A percentile compares a stretch with the other conserved stretches of the same genome.
phyloP scores from a whole-genome alignment of 2,113 vertebrate species.

The Genyomyrus donnyi region DNA sequence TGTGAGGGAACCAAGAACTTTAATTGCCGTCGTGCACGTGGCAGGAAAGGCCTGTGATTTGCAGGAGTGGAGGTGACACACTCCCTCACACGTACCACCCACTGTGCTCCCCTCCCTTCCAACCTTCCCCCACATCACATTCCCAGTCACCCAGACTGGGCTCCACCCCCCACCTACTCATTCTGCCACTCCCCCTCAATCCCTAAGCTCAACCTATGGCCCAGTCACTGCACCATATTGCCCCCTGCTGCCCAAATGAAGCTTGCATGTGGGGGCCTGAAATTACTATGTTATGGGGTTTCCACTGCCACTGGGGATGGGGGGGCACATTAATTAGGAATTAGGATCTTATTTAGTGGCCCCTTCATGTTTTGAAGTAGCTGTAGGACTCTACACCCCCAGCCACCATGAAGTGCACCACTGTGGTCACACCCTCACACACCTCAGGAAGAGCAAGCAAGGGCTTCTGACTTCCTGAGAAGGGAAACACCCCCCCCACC shows the following conservation, averaged over 20 bases:
- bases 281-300: neutral
- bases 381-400: neutral
- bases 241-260: neutral
- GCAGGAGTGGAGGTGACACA: neutral
- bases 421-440: neutral
- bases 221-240: neutral
- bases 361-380: neutral
- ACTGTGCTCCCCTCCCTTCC: neutral
- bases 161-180: neutral
- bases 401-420: neutral
- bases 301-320: neutral
- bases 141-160: neutral
- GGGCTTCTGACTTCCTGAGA: neutral
- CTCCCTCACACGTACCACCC: neutral
- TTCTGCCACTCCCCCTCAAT: neutral
- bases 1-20: neutral
- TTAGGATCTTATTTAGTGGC: neutral
- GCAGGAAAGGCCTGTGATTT: neutral
- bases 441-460: neutral
- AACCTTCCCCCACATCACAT: neutral
- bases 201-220: neutral
- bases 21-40: neutral
- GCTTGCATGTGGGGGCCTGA: neutral
- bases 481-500: neutral
- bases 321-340: neutral